phyloP scores from a whole-genome alignment of 1,140 invertebrate species.

The Heliconius congener region DNA sequence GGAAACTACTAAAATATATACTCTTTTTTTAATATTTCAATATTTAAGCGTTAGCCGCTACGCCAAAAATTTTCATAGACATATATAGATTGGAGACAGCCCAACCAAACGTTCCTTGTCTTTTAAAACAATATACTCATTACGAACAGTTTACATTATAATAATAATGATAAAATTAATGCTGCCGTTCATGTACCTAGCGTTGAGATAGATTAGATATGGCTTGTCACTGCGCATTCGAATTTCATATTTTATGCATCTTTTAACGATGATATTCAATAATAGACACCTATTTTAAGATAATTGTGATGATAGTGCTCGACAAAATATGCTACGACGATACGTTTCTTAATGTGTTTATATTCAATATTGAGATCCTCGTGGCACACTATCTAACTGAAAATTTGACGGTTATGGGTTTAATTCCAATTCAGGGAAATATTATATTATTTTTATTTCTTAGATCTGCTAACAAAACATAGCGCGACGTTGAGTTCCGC shows the following conservation, averaged over 20 bases:
- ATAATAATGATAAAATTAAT: background rate
- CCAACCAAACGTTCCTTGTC: background rate
- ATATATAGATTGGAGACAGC: background rate
- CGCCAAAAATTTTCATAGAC: no score
- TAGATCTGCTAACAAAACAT: background rate
- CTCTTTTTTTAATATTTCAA: background rate
- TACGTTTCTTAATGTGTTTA: no score
- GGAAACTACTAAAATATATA: no score
- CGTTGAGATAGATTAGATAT: constrained; percentile 8
- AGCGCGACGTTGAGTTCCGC: background rate
- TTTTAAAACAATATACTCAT: background rate
- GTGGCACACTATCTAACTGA: background rate
- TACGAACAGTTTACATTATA: background rate
- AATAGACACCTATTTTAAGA: background rate
- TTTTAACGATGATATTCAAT: background rate
- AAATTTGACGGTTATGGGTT: background rate
- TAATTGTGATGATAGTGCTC: no score
- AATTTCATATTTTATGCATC: background rate
- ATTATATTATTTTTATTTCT: background rate
- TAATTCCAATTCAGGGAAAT: background rate
- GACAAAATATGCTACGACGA: no score
- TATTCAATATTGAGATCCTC: no score
- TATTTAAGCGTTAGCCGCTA: background rate
- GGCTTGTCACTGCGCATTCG: background rate
- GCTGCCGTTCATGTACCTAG: background rate